phyloP scores from a whole-genome alignment of 2,888 invertebrate genomes.

The Euphydryas editha region DNA sequence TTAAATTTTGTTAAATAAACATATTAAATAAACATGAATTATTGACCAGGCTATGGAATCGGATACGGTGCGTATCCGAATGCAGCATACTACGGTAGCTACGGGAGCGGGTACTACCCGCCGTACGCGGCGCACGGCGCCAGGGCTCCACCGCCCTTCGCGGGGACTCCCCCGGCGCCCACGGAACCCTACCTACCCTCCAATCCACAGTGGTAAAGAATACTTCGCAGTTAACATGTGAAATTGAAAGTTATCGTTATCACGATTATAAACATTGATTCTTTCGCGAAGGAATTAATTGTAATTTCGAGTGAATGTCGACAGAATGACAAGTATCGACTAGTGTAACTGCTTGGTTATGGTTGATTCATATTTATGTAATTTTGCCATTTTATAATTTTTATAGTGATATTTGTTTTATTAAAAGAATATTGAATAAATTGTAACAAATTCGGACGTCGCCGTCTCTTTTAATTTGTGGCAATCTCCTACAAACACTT shows the following conservation, averaged over 20 bases:
- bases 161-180: slow-evolving; percentile 51
- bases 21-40: background rate
- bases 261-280: slow-evolving; percentile 18
- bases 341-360: background rate
- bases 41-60: slow-evolving; percentile 68
- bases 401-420: slow-evolving; percentile 31
- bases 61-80: slow-evolving; percentile 73
- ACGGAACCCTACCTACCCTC: slow-evolving; percentile 43
- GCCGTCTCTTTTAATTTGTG: slow-evolving; percentile 36
- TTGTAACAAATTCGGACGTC: slow-evolving; percentile 38
- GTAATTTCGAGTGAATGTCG: slow-evolving; percentile 32
- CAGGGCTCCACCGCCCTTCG: slow-evolving; percentile 56
- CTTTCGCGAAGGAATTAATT: slow-evolving; percentile 32
- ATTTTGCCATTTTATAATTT: slow-evolving; percentile 36
- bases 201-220: slow-evolving; percentile 36
- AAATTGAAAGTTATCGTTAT: slow-evolving; percentile 4
- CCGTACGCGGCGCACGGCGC: slow-evolving; percentile 61
- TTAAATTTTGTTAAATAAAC: no score
- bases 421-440: slow-evolving; percentile 24
- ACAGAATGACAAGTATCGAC: slow-evolving; percentile 15
- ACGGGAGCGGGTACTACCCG: slow-evolving; percentile 79
- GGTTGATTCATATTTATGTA: slow-evolving; percentile 21
- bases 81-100: slow-evolving; percentile 82
- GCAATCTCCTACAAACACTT: slow-evolving; percentile 24
- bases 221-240: background rate